phyloP scores from a whole-genome alignment of 2,113 vertebrate species.

The Physeter macrocephalus region DNA sequence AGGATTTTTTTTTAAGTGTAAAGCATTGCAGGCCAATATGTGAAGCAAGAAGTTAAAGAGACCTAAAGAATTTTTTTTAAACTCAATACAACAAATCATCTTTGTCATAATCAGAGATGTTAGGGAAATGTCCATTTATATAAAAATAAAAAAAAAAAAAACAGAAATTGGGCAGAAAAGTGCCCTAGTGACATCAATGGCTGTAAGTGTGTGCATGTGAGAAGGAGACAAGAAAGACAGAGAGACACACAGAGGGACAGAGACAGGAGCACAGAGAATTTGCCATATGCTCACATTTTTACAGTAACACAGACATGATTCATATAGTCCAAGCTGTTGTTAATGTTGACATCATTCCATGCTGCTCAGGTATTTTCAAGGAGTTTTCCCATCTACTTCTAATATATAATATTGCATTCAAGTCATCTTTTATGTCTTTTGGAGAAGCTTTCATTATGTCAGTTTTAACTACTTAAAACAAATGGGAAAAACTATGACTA shows the following conservation, averaged over 20 bases:
- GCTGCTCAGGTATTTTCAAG: not conserved
- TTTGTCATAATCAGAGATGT: not conserved
- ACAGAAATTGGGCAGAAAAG: not conserved
- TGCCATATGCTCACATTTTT: not conserved
- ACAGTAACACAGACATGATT: not conserved
- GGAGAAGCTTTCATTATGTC: not conserved
- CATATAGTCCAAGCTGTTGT: not conserved
- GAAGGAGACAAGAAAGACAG: not conserved
- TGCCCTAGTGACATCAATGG: not conserved
- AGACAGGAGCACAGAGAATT: not conserved
- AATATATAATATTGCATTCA: not conserved
- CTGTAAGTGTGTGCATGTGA: not conserved
- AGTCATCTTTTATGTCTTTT: not conserved
- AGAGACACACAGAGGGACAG: not conserved
- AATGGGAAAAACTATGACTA: not conserved
- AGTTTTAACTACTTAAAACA: not conserved
- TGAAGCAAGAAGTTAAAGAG: not conserved
- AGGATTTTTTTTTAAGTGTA: not conserved
- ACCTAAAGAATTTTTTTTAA: not conserved
- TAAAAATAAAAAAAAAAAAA: not conserved
- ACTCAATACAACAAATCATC: not conserved
- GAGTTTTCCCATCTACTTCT: not conserved
- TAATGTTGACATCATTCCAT: not conserved
- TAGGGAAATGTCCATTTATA: not conserved
- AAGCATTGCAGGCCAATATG: not conserved